Evolutionary conservation across 2,888 invertebrate species (phyloP).

Genomic region (Gryllus longicercus): DNA sequence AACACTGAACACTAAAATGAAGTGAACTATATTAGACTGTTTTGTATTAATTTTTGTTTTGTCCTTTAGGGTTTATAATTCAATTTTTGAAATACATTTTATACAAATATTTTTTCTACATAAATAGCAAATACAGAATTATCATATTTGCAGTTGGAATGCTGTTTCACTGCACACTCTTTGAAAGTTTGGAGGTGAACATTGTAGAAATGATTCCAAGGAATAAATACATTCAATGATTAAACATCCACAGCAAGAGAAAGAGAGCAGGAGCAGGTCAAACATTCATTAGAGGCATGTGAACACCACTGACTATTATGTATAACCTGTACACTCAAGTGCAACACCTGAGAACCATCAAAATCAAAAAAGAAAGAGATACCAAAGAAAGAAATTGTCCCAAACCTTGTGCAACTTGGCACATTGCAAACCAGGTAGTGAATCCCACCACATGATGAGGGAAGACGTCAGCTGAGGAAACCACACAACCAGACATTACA

Average conservation of each 20-base stretch:
- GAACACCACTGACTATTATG: neutral
- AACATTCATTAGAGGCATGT: neutral
- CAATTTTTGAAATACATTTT: too few species aligned
- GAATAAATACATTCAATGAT: neutral
- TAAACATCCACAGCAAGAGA: neutral
- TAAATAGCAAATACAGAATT: too few species aligned
- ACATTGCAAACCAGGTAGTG: conserved; percentile 53
- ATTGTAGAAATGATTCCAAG: neutral
- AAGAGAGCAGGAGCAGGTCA: neutral
- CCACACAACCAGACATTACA: conserved; percentile 29
- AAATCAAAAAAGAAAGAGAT: neutral
- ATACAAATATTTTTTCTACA: too few species aligned
- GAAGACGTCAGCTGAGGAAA: conserved; percentile 31
- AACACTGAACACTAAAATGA: too few species aligned
- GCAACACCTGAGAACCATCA: conserved; percentile 17
- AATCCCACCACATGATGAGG: conserved; percentile 49
- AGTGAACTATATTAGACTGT: too few species aligned
- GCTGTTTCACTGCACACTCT: conserved; percentile 10
- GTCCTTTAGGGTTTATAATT: too few species aligned
- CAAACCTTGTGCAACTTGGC: conserved; percentile 53
- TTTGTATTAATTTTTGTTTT: too few species aligned
- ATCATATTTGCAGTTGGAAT: neutral
- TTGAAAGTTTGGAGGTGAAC: neutral
- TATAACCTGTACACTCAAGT: neutral
- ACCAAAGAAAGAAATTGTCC: too few species aligned